phyloP scores from a whole-genome alignment of 2,797 vertebrate genomes.

The Helarctos malayanus region DNA sequence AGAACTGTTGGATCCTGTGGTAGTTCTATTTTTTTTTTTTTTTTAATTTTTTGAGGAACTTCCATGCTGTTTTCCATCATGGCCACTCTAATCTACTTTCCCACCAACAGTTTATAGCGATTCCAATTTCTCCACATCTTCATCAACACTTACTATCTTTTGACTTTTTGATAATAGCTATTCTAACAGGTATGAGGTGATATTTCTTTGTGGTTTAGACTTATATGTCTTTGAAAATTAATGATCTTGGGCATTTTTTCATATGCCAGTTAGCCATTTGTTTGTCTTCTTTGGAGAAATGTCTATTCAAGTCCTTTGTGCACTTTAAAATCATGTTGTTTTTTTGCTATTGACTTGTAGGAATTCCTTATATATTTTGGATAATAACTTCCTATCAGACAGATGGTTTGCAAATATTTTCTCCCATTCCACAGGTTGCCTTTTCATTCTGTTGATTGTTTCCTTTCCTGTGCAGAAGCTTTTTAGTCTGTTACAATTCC shows the following conservation, averaged over 20 bases:
- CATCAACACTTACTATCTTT: neutral
- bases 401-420: neutral
- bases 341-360: neutral
- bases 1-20: neutral
- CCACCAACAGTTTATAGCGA: neutral
- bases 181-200: neutral
- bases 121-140: neutral
- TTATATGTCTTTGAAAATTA: neutral
- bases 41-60: neutral
- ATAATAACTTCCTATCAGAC: neutral
- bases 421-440: neutral
- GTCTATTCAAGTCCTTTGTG: neutral
- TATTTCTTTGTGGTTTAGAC: neutral
- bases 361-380: neutral
- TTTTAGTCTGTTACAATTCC: neutral
- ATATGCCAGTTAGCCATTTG: neutral
- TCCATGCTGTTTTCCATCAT: neutral
- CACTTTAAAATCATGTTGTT: neutral
- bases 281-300: neutral
- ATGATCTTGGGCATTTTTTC: neutral
- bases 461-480: neutral
- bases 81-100: neutral
- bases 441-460: neutral
- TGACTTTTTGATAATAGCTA: neutral
- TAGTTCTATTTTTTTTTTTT: neutral